A percentile compares a stretch with the other conserved stretches of the same genome.
These are phyloP conservation scores for Monomorium pharaonis DNA, from an alignment of 1,140 invertebrate genomes.

Conservation along the genomic window DNA sequence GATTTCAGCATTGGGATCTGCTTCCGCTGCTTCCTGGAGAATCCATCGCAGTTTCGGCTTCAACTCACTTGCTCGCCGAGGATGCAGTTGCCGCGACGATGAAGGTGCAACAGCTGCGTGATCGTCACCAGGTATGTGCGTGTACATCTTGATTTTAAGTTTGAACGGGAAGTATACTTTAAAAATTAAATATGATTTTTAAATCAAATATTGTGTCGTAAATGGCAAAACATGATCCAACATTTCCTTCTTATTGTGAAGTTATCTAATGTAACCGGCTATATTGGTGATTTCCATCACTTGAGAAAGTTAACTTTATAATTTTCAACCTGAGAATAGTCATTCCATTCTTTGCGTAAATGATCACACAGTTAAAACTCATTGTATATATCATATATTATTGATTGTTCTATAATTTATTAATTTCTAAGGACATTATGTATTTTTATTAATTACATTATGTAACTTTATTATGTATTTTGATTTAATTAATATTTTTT, in stretches of 20 bases:
- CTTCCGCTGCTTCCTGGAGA: not conserved
- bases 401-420: too few relatives aligned
- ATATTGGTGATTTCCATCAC: not conserved
- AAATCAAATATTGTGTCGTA: not conserved
- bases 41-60: not conserved
- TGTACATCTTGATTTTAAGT: not conserved
- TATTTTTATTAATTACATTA: too few relatives aligned
- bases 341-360: too few relatives aligned
- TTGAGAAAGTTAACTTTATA: not conserved
- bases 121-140: not conserved
- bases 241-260: not conserved
- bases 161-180: not conserved
- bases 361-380: too few relatives aligned
- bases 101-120: not conserved
- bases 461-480: too few relatives aligned
- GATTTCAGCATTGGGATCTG: constrained; percentile 1
- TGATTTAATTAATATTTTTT: too few relatives aligned
- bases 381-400: too few relatives aligned
- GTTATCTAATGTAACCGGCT: not conserved
- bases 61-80: not conserved
- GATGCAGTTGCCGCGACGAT: too few relatives aligned
- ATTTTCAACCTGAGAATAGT: too few relatives aligned
- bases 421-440: too few relatives aligned
- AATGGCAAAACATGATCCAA: not conserved
- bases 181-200: not conserved